Evolutionary conservation across 2,797 vertebrate species (phyloP), one percentile per base, ranked within the genome.

Genomic region (Crenuchus spilurus): DNA sequence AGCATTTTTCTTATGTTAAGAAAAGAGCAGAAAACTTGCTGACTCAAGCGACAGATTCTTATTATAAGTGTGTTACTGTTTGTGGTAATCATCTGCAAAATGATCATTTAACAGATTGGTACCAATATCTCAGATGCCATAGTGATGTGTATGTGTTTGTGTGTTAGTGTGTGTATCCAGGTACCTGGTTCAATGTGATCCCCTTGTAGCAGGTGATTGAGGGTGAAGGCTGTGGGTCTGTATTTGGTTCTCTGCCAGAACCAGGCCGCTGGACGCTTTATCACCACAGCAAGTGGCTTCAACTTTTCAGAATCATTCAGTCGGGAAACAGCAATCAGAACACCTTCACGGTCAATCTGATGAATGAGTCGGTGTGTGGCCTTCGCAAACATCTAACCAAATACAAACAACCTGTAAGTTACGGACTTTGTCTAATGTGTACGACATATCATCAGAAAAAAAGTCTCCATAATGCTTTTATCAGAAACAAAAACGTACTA

Each of bases 231-330:
- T 9, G 95, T 92, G n/a, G 95, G 90, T n/a, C 91, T 92, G 84
- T 97, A 99, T 75, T 94, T 98, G 24, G 95, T 90, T 62, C 78
- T 93, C 84, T 98, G 95, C 96, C 97, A 93, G 60, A 82, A 79
- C 95, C 95, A 97, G 42, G 81, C 62, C 48, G 84, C 91, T 31
- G 84, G 95, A 70, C 88, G 93, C 85, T 97, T 98, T 0, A 92
- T 87, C 3, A 98, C 91, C 16, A 98, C 88, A 9, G 89, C 90
- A 82, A 95, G 91, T 63, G 92, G 92, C 18, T 92, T 87, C 70
- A 97, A 86, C 51, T 95, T 97, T 77, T 94, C 84, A 0, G 95
- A 95, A 82, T 97, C 91, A 0, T 95, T 97, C 37, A 95, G 22
- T 13, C 94, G 86, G 10, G 91, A 91, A 51, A 96, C 90, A 0